Percentiles rank a stretch among this genome's conserved stretches.
phyloP scores from a whole-genome alignment of 2,888 invertebrate genomes.

The Sesamia inferens region DNA sequence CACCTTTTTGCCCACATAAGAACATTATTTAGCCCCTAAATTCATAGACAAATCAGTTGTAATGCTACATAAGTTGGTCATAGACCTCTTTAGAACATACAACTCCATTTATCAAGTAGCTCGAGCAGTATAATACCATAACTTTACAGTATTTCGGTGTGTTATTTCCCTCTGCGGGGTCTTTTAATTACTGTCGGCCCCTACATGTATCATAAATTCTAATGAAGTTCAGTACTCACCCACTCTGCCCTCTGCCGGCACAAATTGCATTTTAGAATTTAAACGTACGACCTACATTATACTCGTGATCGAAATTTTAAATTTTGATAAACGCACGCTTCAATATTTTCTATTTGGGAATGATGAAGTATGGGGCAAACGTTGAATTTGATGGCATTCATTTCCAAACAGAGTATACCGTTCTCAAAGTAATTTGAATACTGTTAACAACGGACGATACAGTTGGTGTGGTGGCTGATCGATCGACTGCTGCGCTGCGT shows the following conservation, averaged over 20 bases:
- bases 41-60: slow-evolving; percentile 17
- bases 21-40: neutral
- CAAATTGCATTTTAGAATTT: slow-evolving; percentile 84
- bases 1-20: neutral
- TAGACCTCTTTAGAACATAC: slow-evolving; percentile 68
- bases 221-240: slow-evolving; percentile 78
- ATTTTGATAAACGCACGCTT: slow-evolving; percentile 56
- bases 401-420: neutral
- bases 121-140: slow-evolving; percentile 69
- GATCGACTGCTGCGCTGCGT: too few species aligned
- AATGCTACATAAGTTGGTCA: slow-evolving; percentile 43
- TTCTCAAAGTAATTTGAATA: slow-evolving; percentile 16
- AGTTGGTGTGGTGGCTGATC: too few species aligned
- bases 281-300: slow-evolving; percentile 68
- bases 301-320: slow-evolving; percentile 61
- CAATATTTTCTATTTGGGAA: slow-evolving; percentile 55
- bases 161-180: slow-evolving; percentile 83
- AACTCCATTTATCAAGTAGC: slow-evolving; percentile 69
- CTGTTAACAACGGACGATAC: neutral
- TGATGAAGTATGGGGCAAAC: slow-evolving; percentile 26
- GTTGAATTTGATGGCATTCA: slow-evolving; percentile 15
- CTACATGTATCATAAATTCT: slow-evolving; percentile 87
- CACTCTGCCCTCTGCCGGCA: slow-evolving; percentile 64
- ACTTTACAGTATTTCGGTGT: slow-evolving; percentile 71
- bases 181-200: slow-evolving; percentile 86